Conservation (phyloP, 2,797 vertebrate species). For the Dryobates pubescens region DNA sequence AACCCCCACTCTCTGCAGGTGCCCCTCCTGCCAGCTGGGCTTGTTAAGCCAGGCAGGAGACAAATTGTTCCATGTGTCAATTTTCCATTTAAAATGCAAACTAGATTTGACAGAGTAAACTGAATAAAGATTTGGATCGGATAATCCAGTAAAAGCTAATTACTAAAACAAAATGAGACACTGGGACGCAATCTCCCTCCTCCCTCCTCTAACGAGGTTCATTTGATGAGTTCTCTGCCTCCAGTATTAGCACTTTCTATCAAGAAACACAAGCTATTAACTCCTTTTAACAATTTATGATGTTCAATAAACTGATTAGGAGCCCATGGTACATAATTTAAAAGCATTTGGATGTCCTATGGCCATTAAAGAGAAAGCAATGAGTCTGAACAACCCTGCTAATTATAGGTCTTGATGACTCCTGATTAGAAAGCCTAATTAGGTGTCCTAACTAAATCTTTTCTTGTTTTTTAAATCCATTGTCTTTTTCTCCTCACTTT, state of each 20-base stretch:
- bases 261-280: constrained; percentile 79
- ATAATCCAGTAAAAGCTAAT: constrained; percentile 88
- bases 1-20: background rate
- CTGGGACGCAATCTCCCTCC: constrained; percentile 62
- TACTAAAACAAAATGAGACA: constrained; percentile 82
- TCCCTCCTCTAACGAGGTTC: constrained; percentile 64
- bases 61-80: constrained; percentile 81
- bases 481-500: constrained; percentile 61
- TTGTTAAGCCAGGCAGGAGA: constrained; percentile 76
- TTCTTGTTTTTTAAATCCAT: constrained; percentile 66
- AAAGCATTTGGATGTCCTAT: constrained; percentile 75
- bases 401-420: constrained; percentile 78
- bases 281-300: constrained; percentile 91
- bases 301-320: constrained; percentile 87
- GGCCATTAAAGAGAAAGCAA: constrained; percentile 77
- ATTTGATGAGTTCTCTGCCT: constrained; percentile 76
- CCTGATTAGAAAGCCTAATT: constrained; percentile 78
- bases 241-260: constrained; percentile 71
- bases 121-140: constrained; percentile 80
- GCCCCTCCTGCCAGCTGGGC: constrained; percentile 56
- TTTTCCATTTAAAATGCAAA: constrained; percentile 87
- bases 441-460: constrained; percentile 74
- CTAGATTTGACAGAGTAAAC: constrained; percentile 85
- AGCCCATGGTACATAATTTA: constrained; percentile 78
- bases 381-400: constrained; percentile 76